These are phyloP conservation scores for Drosophila murphyi DNA, from an alignment of 1,140 invertebrate genomes.

Conservation along the genomic window DNA sequence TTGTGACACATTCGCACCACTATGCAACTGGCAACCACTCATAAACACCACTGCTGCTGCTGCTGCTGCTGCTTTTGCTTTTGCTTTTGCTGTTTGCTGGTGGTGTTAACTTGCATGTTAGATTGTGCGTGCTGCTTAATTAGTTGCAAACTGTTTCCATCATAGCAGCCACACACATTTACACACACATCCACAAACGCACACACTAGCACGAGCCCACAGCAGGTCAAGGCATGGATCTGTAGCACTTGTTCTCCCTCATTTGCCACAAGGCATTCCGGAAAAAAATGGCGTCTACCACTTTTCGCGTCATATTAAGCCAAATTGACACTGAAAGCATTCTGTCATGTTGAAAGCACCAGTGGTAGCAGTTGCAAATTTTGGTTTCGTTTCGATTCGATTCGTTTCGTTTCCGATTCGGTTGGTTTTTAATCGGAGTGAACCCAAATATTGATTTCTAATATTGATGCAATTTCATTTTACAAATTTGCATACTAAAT, in stretches of 20 bases:
- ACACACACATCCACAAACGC: not conserved
- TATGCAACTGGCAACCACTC: slow-evolving; percentile 23
- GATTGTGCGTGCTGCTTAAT: slow-evolving; percentile 82
- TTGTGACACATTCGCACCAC: slow-evolving; percentile 20
- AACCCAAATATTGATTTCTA: slow-evolving; percentile 77
- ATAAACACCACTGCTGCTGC: not conserved
- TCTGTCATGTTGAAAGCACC: slow-evolving; percentile 55
- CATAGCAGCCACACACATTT: slow-evolving; percentile 37
- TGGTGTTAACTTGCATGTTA: slow-evolving; percentile 80
- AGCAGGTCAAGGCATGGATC: slow-evolving; percentile 14
- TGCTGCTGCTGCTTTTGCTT: slow-evolving; percentile 4
- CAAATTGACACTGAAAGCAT: slow-evolving; percentile 74
- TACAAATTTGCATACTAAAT: slow-evolving; percentile 80
- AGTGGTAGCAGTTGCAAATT: not conserved
- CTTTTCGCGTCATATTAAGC: slow-evolving; percentile 42
- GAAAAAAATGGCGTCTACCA: slow-evolving; percentile 45
- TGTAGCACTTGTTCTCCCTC: slow-evolving; percentile 4
- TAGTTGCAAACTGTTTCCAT: slow-evolving; percentile 82
- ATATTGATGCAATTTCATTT: slow-evolving; percentile 83
- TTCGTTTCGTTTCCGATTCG: slow-evolving; percentile 28
- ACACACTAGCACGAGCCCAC: not conserved
- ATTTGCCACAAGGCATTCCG: slow-evolving; percentile 21
- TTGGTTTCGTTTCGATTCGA: slow-evolving; percentile 7
- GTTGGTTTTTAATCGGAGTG: slow-evolving; percentile 74
- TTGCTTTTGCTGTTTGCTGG: slow-evolving; percentile 28